Percentiles rank a stretch among this genome's conserved stretches.
These are phyloP conservation scores for Panulirus ornatus DNA, from an alignment of 1,140 invertebrate species.

Conservation along the genomic window DNA sequence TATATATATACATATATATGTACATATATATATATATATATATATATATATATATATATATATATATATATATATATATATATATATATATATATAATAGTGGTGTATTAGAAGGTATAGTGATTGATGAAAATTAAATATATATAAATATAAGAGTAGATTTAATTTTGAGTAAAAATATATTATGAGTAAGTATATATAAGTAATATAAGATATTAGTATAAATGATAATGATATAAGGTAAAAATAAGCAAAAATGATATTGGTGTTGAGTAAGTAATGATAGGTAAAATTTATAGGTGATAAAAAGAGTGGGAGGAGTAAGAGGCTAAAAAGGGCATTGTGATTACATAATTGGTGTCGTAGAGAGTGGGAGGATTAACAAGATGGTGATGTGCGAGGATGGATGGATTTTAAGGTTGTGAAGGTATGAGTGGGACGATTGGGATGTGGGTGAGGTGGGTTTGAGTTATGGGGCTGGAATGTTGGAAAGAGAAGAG, in stretches of 20 bases:
- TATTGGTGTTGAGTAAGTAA: not conserved
- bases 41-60: slow-evolving; percentile 24
- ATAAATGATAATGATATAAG: not conserved
- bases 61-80: slow-evolving; percentile 12
- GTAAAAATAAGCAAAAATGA: not conserved
- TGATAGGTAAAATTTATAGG: not conserved
- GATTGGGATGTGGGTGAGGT: too few relatives aligned
- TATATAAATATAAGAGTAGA: not conserved
- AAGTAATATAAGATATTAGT: not conserved
- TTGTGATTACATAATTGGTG: not conserved
- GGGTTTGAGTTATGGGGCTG: too few relatives aligned
- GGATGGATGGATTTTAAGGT: not conserved
- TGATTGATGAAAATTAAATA: not conserved
- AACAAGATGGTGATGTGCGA: not conserved
- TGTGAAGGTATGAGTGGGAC: not conserved
- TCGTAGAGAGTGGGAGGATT: not conserved
- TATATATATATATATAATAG: too few relatives aligned
- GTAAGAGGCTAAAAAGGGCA: not conserved
- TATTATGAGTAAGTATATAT: not conserved
- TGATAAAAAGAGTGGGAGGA: not conserved
- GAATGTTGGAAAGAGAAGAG: not conserved
- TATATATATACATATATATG: slow-evolving; percentile 42
- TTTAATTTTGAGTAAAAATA: not conserved
- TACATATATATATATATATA: slow-evolving; percentile 25
- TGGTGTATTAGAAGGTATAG: not conserved